phyloP scores from a whole-genome alignment of 2,888 invertebrate genomes.

The Hypolimnas misippus region DNA sequence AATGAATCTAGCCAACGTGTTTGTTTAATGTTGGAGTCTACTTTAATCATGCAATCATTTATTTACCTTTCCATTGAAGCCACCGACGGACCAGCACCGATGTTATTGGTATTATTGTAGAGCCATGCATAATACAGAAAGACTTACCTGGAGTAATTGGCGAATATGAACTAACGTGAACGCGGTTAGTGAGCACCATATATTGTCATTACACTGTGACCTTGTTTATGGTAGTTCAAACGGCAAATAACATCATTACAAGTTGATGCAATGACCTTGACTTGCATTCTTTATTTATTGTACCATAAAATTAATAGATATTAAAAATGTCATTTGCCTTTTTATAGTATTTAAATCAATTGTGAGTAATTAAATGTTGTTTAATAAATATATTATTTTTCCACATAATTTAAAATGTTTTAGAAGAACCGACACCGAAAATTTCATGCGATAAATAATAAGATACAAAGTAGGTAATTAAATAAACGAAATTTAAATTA shows the following conservation, averaged over 20 bases:
- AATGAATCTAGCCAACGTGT: conserved; percentile 51
- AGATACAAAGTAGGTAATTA: not conserved
- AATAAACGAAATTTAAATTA: not conserved
- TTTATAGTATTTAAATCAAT: not conserved
- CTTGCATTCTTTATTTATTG: conserved; percentile 45
- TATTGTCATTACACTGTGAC: conserved; percentile 62
- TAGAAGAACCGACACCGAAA: not conserved
- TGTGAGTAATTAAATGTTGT: not conserved
- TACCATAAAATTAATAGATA: not conserved
- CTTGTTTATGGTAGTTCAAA: conserved; percentile 65
- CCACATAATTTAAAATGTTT: not conserved
- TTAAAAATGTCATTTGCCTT: conserved; percentile 6
- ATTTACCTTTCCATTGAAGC: conserved; percentile 64
- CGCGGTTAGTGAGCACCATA: conserved; percentile 62
- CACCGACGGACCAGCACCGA: conserved; percentile 68
- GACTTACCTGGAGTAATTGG: conserved; percentile 71
- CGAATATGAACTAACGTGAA: conserved; percentile 64
- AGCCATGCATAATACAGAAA: conserved; percentile 62
- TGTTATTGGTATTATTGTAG: conserved; percentile 56
- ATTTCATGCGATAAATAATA: not conserved
- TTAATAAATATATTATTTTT: not conserved
- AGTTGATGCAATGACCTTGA: conserved; percentile 58
- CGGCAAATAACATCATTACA: conserved; percentile 45
- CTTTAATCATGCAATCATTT: conserved; percentile 61
- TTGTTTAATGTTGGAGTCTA: conserved; percentile 80